Evolutionary conservation across 2,797 vertebrate genomes (phyloP).

Genomic region (Vespertilio murinus): DNA sequence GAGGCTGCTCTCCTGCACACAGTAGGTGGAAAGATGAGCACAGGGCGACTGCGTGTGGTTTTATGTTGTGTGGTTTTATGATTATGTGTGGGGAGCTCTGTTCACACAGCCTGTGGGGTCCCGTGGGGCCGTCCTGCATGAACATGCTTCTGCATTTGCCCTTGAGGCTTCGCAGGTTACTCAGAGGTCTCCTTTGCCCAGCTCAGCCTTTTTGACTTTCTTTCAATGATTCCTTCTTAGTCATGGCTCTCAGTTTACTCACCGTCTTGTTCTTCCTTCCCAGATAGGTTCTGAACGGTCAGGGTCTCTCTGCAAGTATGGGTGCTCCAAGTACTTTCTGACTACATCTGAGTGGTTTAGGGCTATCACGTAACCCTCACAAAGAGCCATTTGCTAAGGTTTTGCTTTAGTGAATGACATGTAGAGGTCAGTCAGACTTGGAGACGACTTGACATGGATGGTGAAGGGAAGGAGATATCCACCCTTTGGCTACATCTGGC

Average conservation of each 20-base stretch:
- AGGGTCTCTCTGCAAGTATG: neutral
- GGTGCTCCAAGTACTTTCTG: neutral
- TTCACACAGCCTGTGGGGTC: neutral
- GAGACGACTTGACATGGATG: neutral
- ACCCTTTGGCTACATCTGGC: neutral
- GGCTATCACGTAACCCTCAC: neutral
- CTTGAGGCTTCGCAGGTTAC: neutral
- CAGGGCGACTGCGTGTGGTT: rapidly evolving
- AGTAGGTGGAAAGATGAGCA: no score
- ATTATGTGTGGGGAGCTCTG: no score
- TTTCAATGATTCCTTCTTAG: neutral
- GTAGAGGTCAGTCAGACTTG: neutral
- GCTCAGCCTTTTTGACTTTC: neutral
- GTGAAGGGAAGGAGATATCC: neutral
- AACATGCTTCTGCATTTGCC: rapidly evolving
- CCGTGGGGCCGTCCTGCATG: neutral
- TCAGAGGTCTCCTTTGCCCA: neutral
- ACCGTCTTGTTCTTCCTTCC: neutral
- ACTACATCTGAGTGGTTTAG: neutral
- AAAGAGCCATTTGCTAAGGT: neutral
- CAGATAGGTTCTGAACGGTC: neutral
- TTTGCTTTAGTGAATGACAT: neutral
- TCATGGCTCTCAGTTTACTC: neutral
- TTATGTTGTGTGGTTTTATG: no score
- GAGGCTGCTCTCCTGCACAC: neutral